Conservation (phyloP, 2,888 invertebrate genomes). For the Hydropsyche betteni region DNA sequence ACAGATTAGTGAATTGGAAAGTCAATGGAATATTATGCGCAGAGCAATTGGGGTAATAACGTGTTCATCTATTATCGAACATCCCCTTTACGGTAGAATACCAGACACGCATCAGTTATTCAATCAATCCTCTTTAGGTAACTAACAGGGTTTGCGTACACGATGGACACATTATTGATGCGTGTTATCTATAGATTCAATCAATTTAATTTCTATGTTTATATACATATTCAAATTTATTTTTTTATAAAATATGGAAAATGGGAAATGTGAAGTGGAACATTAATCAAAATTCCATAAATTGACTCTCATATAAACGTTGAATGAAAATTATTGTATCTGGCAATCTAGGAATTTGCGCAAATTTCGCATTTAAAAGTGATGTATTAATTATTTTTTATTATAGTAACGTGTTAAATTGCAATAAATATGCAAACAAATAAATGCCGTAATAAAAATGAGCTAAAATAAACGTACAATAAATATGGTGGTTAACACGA, state of each 20-base stretch:
- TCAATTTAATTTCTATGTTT: too few relatives aligned
- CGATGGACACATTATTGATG: conserved; percentile 12
- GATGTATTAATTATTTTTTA: conserved; percentile 10
- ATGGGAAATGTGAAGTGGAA: not conserved
- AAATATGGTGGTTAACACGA: conserved; percentile 25
- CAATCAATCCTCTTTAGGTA: conserved; percentile 25
- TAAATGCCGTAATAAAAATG: not conserved
- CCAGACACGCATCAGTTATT: conserved; percentile 9
- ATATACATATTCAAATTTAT: too few relatives aligned
- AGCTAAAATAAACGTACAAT: not conserved
- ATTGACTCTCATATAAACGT: too few relatives aligned
- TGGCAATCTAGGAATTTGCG: not conserved
- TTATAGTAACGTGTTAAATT: conserved; percentile 15
- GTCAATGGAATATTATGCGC: not conserved
- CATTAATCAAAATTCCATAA: not conserved
- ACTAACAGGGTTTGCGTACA: conserved; percentile 20
- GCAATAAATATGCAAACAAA: conserved; percentile 29
- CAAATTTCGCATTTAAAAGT: not conserved
- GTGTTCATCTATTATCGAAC: conserved; percentile 21
- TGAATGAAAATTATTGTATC: too few relatives aligned
- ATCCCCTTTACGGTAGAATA: not conserved
- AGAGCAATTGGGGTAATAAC: conserved; percentile 8
- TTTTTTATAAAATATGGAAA: not conserved
- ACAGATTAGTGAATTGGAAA: not conserved
- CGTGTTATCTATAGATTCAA: not conserved